Evolutionary conservation across 2,888 invertebrate genomes (phyloP).

Genomic region (Drosophila kambysellisi): DNA sequence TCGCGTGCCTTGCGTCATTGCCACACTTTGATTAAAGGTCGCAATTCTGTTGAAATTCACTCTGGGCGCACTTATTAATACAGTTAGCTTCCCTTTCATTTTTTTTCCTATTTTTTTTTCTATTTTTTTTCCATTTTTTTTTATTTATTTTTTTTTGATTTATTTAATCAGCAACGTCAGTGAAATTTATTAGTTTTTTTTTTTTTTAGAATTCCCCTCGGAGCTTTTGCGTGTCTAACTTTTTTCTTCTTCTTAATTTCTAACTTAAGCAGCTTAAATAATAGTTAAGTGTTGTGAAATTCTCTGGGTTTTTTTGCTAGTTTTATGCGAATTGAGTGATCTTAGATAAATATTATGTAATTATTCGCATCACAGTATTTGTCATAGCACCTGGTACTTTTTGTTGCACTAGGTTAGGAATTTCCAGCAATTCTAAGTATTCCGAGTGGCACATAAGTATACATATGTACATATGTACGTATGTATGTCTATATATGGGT

Average conservation of each 20-base stretch:
- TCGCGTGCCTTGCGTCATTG: constrained; percentile 73
- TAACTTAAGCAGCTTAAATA: background rate
- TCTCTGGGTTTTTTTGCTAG: constrained; percentile 31
- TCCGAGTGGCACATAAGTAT: background rate
- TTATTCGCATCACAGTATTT: constrained; percentile 7
- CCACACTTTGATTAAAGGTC: constrained; percentile 60
- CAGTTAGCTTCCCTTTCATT: background rate
- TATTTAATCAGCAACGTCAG: constrained; percentile 5
- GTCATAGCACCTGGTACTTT: constrained; percentile 32
- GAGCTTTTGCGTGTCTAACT: background rate
- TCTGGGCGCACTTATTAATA: constrained; percentile 6
- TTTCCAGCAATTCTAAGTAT: constrained; percentile 25
- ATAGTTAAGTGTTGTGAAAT: constrained; percentile 28
- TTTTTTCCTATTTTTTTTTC: background rate
- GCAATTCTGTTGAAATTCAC: constrained; percentile 41
- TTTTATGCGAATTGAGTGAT: constrained; percentile 17
- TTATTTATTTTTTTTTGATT: constrained; percentile 1
- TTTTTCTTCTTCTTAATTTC: background rate
- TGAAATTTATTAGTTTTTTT: background rate
- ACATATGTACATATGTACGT: background rate
- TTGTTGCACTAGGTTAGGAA: constrained; percentile 63
- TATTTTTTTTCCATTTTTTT: background rate
- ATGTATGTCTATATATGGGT: too few relatives aligned
- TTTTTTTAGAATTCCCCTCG: constrained; percentile 20
- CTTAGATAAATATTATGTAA: constrained; percentile 30